phyloP scores from a whole-genome alignment of 1,140 invertebrate species.

The Protaetia brevitarsis region DNA sequence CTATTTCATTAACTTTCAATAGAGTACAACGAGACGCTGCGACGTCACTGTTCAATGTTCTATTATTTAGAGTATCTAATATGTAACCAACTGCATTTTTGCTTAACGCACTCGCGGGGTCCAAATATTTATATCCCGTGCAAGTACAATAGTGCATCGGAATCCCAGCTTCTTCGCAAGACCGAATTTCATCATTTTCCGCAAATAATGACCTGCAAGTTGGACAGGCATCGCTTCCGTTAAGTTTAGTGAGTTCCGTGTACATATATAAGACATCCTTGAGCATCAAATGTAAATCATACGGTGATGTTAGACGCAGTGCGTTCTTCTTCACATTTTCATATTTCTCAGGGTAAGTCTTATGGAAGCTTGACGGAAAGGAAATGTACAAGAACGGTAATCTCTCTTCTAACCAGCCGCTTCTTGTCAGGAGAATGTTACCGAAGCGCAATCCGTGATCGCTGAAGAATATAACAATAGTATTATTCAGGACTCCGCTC shows the following conservation, averaged over 20 bases:
- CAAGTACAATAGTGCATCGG: conserved; percentile 78
- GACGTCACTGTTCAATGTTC: conserved; percentile 45
- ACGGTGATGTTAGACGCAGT: conserved; percentile 66
- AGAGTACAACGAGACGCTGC: conserved; percentile 51
- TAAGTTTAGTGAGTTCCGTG: conserved; percentile 47
- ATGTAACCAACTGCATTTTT: conserved; percentile 51
- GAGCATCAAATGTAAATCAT: conserved; percentile 68
- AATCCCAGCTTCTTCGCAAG: conserved; percentile 71
- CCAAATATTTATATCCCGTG: conserved; percentile 50
- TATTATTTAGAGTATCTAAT: conserved; percentile 44
- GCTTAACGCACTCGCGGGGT: conserved; percentile 44
- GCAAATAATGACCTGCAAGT: conserved; percentile 66
- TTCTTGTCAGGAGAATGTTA: conserved; percentile 62
- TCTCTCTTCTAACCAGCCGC: conserved; percentile 80
- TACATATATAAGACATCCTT: conserved; percentile 49
- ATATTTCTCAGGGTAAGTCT: conserved; percentile 56
- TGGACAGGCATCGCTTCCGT: conserved; percentile 55
- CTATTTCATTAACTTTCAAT: conserved; percentile 50
- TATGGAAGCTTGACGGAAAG: conserved; percentile 65
- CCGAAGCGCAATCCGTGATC: conserved; percentile 86
- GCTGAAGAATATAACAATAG: conserved; percentile 68
- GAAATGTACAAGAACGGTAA: conserved; percentile 75
- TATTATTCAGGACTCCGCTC: conserved; percentile 54
- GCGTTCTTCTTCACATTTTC: conserved; percentile 63
- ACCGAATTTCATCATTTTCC: conserved; percentile 60